Evolutionary conservation across 2,888 invertebrate species (phyloP), one percentile per base, ranked within the genome.

Genomic region (Lithophane socia): DNA sequence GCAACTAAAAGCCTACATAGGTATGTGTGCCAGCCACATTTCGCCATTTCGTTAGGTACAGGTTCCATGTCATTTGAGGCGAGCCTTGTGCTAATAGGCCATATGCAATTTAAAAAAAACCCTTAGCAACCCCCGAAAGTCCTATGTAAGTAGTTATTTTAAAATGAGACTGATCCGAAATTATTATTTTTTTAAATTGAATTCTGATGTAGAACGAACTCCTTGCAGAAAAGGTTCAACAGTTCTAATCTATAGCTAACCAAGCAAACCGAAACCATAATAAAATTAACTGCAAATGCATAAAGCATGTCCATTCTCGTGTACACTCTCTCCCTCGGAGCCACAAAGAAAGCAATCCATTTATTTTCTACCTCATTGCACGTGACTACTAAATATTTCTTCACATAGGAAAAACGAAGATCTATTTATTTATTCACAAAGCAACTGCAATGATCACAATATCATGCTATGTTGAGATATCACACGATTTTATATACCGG

Each of bases 281-380:
- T 29, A 37, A 5, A 49, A 24, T 42, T 21, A 42, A 29, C 10
- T 42, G 16, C 13, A n/a, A 24, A 56, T 18, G 42, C 29, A 63
- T 5, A n/a, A 47, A 49, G 42, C 65, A 65, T 24, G 18, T 13
- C 44, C 42, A 42, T 7, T 60, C 37, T 37, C 42, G 54, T 52
- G 58, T 24, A 16, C 73, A 86, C 83, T 83, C 86, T 86, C 83
- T 86, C 71, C 44, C 37, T 86, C 83, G 21, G 37, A 83, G 54
- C 37, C 61, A 77, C 44, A 24, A 68, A 61, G 72, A 74, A 71
- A 78, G 64, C 73, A 86, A 74, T 49, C 72, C 77, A 47, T 61
- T 60, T 42, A 68, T 72, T 78, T 78, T 83, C 83, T 69, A 83
- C 68, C 65, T 78, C 58, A 83, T 58, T 75, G 72, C 86, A 61